Evolutionary conservation across 1,140 invertebrate genomes (phyloP).

Genomic region (Agrilus planipennis): DNA sequence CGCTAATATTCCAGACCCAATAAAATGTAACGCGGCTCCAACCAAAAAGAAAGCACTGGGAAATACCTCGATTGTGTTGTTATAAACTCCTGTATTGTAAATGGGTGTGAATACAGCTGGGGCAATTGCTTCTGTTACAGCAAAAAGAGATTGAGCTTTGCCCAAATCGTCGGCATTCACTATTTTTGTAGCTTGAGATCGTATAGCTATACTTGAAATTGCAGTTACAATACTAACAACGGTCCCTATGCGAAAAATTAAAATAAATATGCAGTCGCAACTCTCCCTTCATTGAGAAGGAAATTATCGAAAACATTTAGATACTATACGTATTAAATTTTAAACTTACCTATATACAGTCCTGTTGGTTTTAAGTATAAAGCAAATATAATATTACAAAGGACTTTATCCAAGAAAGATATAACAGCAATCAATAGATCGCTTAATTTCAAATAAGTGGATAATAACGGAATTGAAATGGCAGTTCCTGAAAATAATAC

Average conservation of each 20-base stretch:
- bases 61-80: conserved; percentile 31
- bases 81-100: conserved; percentile 36
- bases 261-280: neutral
- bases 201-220: conserved; percentile 38
- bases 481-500: conserved; percentile 23
- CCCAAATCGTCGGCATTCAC: conserved; percentile 41
- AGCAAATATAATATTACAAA: conserved; percentile 22
- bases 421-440: conserved; percentile 25
- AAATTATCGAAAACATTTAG: neutral
- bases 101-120: conserved; percentile 37
- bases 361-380: conserved; percentile 15
- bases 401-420: conserved; percentile 28
- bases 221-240: conserved; percentile 42
- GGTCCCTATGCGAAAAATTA: conserved; percentile 18
- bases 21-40: conserved; percentile 26
- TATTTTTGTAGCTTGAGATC: conserved; percentile 45
- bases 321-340: neutral
- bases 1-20: no score
- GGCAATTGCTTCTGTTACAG: conserved; percentile 39
- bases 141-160: conserved; percentile 44
- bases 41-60: conserved; percentile 38
- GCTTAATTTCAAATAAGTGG: conserved; percentile 24
- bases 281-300: neutral
- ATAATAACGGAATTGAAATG: conserved; percentile 25
- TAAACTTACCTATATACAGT: conserved; percentile 27